Percentiles rank a stretch among this genome's conserved stretches.
phyloP scores from a whole-genome alignment of 2,888 invertebrate species.

The Sinohyriopsis cumingii region DNA sequence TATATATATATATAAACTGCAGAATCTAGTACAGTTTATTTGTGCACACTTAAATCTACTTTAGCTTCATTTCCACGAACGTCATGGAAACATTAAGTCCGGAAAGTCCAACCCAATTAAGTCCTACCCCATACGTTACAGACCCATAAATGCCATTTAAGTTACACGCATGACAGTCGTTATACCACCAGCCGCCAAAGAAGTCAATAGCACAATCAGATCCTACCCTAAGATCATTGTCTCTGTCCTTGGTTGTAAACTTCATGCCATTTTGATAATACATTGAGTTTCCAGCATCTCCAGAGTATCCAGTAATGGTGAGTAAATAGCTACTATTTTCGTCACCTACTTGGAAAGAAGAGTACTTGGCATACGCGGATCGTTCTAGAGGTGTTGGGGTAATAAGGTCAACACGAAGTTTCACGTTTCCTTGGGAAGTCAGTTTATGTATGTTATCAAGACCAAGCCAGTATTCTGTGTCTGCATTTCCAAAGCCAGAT shows the following conservation, averaged over 20 bases:
- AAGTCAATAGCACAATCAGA: constrained; percentile 26
- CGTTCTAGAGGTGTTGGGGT: too few species aligned
- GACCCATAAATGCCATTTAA: constrained; percentile 46
- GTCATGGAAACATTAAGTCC: too few species aligned
- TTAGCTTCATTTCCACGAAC: too few species aligned
- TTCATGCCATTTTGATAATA: background rate
- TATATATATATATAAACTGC: too few species aligned
- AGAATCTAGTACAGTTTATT: too few species aligned
- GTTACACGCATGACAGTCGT: constrained; percentile 40
- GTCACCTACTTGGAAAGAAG: background rate
- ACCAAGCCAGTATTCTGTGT: too few species aligned
- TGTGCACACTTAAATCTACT: too few species aligned
- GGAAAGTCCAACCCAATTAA: background rate
- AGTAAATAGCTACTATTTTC: background rate
- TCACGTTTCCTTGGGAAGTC: too few species aligned
- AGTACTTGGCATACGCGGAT: background rate
- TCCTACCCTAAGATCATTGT: background rate
- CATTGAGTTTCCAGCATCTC: background rate
- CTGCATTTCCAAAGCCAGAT: too few species aligned
- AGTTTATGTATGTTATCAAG: too few species aligned
- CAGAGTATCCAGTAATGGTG: background rate
- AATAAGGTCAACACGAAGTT: too few species aligned
- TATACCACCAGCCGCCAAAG: constrained; percentile 55
- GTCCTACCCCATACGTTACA: background rate
- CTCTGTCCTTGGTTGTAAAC: constrained; percentile 1